A percentile compares a stretch with the other conserved stretches of the same genome.
Conservation (phyloP, 2,113 vertebrate genomes). For the Hippocampus zosterae region DNA sequence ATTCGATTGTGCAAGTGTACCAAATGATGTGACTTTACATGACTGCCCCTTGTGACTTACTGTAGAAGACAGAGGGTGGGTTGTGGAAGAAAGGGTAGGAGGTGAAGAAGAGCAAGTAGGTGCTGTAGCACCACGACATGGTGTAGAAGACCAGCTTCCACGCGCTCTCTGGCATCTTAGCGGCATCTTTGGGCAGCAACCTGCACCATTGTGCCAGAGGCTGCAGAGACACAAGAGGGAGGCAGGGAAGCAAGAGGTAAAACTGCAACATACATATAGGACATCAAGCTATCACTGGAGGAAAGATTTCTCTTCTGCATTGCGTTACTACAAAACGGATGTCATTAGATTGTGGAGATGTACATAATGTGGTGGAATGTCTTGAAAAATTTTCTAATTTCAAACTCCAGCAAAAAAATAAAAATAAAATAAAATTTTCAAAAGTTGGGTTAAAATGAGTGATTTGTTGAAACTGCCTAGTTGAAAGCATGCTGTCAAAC, state of each 20-base stretch:
- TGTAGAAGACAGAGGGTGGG: slow-evolving; percentile 85
- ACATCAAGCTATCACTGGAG: too few relatives aligned
- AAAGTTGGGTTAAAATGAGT: too few relatives aligned
- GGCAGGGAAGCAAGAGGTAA: background rate
- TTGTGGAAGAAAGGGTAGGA: slow-evolving; percentile 90
- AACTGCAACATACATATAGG: background rate
- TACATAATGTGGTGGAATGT: too few relatives aligned
- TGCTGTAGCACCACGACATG: slow-evolving; percentile 85
- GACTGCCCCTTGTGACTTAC: slow-evolving; percentile 61
- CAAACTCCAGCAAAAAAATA: too few relatives aligned
- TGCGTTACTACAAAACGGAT: background rate
- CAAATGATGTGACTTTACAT: background rate
- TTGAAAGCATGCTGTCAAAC: too few relatives aligned
- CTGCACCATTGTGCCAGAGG: slow-evolving; percentile 80
- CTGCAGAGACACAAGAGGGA: slow-evolving; percentile 60
- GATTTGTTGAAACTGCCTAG: too few relatives aligned
- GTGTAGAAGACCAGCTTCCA: slow-evolving; percentile 97
- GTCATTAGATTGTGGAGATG: too few relatives aligned
- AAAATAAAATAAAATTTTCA: rapidly evolving
- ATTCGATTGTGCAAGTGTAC: background rate
- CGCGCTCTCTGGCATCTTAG: slow-evolving; percentile 94
- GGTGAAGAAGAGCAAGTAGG: slow-evolving; percentile 89
- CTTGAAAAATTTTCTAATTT: too few relatives aligned
- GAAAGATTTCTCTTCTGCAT: background rate
- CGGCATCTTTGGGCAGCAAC: slow-evolving; percentile 84